A percentile compares a stretch with the other conserved stretches of the same genome.
Evolutionary conservation across 2,113 vertebrate genomes (phyloP).

Genomic region (Channa maculata): DNA sequence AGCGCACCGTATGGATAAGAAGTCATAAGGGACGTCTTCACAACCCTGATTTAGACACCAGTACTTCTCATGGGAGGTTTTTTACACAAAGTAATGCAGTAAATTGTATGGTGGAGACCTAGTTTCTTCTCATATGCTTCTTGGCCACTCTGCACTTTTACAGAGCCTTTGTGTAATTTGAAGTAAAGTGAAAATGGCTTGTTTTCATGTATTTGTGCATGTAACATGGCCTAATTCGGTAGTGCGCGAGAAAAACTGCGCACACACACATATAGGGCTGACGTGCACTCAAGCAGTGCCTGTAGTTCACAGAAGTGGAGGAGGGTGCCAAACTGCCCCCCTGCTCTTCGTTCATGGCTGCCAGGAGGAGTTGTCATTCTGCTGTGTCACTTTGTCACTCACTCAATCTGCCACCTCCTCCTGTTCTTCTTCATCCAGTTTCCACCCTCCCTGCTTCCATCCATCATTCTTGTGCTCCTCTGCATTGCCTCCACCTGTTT

Average conservation of each 20-base stretch:
- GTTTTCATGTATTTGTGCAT: slow-evolving; percentile 6
- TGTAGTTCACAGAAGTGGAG: slow-evolving; percentile 31
- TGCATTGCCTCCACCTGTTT: slow-evolving; percentile 72
- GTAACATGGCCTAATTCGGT: slow-evolving; percentile 7
- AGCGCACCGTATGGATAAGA: slow-evolving; percentile 43
- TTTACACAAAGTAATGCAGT: slow-evolving; percentile 24
- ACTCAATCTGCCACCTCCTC: slow-evolving; percentile 38
- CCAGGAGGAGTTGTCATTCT: slow-evolving; percentile 74
- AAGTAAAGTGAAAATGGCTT: slow-evolving; percentile 31
- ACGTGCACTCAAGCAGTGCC: slow-evolving; percentile 12
- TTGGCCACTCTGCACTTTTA: slow-evolving; percentile 17
- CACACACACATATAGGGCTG: slow-evolving; percentile 12
- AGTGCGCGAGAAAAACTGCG: slow-evolving; percentile 13
- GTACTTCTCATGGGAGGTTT: slow-evolving; percentile 42
- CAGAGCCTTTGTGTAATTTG: slow-evolving; percentile 29
- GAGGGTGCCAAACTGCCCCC: slow-evolving; percentile 38
- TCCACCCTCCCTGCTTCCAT: slow-evolving; percentile 50
- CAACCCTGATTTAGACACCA: slow-evolving; percentile 65
- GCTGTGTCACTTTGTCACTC: slow-evolving; percentile 72
- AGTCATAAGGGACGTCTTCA: slow-evolving; percentile 58
- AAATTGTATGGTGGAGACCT: slow-evolving; percentile 19
- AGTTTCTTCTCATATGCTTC: slow-evolving; percentile 30
- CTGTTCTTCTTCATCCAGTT: slow-evolving; percentile 57
- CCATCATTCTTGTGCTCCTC: slow-evolving; percentile 56
- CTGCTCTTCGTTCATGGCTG: slow-evolving; percentile 62